Percentiles rank a stretch among this genome's conserved stretches.
Evolutionary conservation across 1,140 invertebrate genomes (phyloP).

Genomic region (Drosophila biarmipes): DNA sequence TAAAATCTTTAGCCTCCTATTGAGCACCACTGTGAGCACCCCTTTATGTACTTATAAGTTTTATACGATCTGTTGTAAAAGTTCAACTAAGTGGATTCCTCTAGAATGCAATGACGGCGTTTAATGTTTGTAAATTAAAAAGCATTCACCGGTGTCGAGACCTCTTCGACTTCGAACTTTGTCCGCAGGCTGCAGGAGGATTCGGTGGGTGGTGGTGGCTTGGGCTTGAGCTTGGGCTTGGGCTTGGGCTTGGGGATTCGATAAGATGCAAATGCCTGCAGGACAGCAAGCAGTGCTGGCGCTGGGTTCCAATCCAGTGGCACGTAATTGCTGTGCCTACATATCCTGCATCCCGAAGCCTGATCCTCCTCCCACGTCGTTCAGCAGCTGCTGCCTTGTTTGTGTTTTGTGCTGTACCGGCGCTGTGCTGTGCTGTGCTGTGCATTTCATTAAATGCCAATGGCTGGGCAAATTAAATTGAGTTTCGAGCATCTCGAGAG

Average conservation of each 20-base stretch:
- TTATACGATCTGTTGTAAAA: neutral
- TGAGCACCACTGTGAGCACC: neutral
- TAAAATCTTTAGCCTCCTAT: too few species aligned
- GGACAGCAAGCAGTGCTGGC: slow-evolving; percentile 40
- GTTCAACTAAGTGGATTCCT: slow-evolving; percentile 11
- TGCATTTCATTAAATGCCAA: slow-evolving; percentile 63
- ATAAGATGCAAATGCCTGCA: slow-evolving; percentile 75
- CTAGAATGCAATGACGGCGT: neutral
- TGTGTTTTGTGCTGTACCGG: neutral
- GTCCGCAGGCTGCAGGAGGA: slow-evolving; percentile 6
- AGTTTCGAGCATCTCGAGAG: slow-evolving; percentile 63
- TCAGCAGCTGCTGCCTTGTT: slow-evolving; percentile 20
- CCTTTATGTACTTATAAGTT: neutral
- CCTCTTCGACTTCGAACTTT: slow-evolving; percentile 33
- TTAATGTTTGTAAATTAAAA: slow-evolving; percentile 51
- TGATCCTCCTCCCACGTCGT: neutral
- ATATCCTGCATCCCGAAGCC: slow-evolving; percentile 32
- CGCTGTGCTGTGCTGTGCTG: slow-evolving; percentile 25
- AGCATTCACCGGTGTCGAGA: slow-evolving; percentile 28
- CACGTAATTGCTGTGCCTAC: slow-evolving; percentile 79
- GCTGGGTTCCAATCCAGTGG: slow-evolving; percentile 34
- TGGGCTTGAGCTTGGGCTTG: too few species aligned
- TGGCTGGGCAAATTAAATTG: slow-evolving; percentile 74
- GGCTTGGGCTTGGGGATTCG: slow-evolving; percentile 44
- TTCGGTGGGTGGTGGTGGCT: neutral